Percentiles rank a stretch among this genome's conserved stretches.
Evolutionary conservation across 2,797 vertebrate genomes (phyloP).

Genomic region (Mus minutoides): DNA sequence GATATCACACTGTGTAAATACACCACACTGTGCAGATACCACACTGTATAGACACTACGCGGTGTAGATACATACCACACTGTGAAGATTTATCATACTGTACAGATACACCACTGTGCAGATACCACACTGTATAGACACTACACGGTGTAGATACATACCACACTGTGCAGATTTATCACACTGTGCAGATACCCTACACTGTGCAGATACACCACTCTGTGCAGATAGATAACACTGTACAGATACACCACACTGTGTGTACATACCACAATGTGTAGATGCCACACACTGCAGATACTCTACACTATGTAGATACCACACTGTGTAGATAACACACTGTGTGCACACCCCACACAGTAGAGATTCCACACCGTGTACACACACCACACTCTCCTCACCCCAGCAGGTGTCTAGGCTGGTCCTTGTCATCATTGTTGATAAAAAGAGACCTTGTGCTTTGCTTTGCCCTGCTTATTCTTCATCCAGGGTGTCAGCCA

Average conservation of each 20-base stretch:
- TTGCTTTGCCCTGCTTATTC: not conserved
- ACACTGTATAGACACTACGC: too few species aligned
- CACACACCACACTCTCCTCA: not conserved
- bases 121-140: too few species aligned
- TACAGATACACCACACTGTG: too few species aligned
- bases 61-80: too few species aligned
- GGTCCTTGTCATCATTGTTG: not conserved
- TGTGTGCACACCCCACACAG: not conserved
- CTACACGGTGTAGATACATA: not conserved
- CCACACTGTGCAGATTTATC: not conserved
- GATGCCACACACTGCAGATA: too few species aligned
- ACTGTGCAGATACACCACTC: too few species aligned
- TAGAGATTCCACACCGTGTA: not conserved
- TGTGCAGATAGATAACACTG: too few species aligned
- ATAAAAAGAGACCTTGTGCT: not conserved
- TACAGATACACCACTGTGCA: too few species aligned
- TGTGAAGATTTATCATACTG: too few species aligned
- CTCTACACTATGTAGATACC: too few species aligned
- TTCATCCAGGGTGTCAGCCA: not conserved
- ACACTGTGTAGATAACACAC: not conserved
- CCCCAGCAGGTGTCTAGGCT: not conserved
- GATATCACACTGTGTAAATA: not conserved
- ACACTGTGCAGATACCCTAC: not conserved
- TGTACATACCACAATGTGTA: not conserved
- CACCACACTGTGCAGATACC: not conserved